Evolutionary conservation across 2,113 vertebrate species (phyloP), one percentile per base, ranked within the genome.

Genomic region (Leiothrix lutea): DNA sequence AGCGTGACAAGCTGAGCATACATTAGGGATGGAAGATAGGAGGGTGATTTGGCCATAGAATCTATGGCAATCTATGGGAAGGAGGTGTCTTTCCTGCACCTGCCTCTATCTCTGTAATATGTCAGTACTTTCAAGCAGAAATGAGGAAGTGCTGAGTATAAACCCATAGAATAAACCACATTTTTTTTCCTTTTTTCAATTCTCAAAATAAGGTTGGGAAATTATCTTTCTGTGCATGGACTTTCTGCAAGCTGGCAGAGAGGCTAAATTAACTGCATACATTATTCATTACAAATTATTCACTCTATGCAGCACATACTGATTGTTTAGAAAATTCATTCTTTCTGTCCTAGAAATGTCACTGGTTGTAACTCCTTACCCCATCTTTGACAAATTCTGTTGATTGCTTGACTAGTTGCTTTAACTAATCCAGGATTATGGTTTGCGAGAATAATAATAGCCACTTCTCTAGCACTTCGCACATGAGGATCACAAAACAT

Each of bases 271-370:
- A 96, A 94, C 95, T 81, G 56, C 88, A 96, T 96, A 83, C 95
- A 96, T 96, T 96, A 96, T 96, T 96, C 94, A 96, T 96, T 86
- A 65, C 88, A 93, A 96, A 92, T 96, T 93, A 94, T 93, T 97
- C 92, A 86, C 57, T 96, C 57, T 67, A 75, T 92, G 86, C 94
- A 94, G 90, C 86, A 93, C 83, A 79, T 88, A 90, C 92, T 88
- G 92, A 96, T 94, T 96, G 94, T 97, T 96, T 94, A 93, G 93
- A 88, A 95, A 97, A 95, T 93, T 94, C 95, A 74, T 92, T 88
- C 88, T 96, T 96, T 93, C 90, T 96, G 95, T 90, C 96, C 96
- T 95, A 96, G 94, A 97, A 96, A 95, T 95, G 96, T 96, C 95
- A 95, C 94, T 95, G 95, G 65, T 82, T 93, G 86, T 96, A 95